Percentiles rank a stretch among this genome's conserved stretches.
phyloP scores from a whole-genome alignment of 2,113 vertebrate genomes.

The Candoia aspera region DNA sequence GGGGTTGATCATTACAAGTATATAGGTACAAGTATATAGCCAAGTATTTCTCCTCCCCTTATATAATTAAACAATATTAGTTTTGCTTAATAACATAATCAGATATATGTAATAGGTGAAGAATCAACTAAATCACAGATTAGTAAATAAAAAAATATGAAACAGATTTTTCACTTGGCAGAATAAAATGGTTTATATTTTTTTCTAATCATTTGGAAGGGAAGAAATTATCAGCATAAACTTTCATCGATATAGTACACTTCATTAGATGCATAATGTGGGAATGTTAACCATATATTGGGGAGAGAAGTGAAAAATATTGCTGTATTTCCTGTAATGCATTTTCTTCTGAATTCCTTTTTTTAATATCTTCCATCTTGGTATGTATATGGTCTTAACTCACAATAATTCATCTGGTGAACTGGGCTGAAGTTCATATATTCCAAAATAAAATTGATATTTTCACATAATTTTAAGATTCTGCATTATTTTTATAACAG shows the following conservation, averaged over 20 bases:
- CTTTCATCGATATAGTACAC: neutral
- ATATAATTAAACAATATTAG: neutral
- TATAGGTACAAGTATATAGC: neutral
- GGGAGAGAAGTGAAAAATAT: neutral
- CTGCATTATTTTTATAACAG: neutral
- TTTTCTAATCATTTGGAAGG: neutral
- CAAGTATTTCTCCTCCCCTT: neutral
- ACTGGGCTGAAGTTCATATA: neutral
- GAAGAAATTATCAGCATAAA: neutral
- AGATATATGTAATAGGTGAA: neutral
- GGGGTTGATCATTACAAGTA: neutral
- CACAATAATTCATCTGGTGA: neutral
- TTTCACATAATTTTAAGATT: neutral
- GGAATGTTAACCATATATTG: neutral
- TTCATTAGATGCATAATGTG: neutral
- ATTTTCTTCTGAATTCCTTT: neutral
- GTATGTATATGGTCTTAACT: neutral
- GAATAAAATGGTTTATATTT: neutral
- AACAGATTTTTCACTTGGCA: neutral
- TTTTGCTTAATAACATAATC: neutral
- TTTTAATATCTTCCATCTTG: neutral
- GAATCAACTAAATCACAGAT: neutral
- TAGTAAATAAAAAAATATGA: neutral
- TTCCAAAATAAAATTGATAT: neutral
- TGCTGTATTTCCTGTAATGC: neutral